Conservation (phyloP, 2,888 invertebrate species). For the Heteromurus nitidus region DNA sequence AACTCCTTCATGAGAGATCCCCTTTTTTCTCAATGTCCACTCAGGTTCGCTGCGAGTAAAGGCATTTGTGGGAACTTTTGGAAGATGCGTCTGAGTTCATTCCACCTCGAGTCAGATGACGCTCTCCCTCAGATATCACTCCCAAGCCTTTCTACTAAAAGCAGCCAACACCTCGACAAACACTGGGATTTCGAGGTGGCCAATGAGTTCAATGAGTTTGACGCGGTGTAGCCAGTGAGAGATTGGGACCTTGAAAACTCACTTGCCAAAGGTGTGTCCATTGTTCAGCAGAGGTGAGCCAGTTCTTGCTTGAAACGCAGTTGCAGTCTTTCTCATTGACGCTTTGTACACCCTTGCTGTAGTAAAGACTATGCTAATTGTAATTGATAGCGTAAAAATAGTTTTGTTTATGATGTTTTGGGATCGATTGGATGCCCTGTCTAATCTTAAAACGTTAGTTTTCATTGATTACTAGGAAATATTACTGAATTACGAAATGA, state of each 20-base stretch:
- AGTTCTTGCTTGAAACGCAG: background rate
- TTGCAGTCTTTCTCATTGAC: no score
- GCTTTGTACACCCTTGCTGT: no score
- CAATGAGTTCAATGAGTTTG: conserved; percentile 15
- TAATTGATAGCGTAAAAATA: no score
- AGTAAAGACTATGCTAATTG: no score
- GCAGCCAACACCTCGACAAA: conserved; percentile 26
- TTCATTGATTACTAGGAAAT: no score
- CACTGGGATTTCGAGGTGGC: conserved; percentile 7
- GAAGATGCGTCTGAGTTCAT: conserved; percentile 47
- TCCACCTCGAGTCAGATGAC: conserved; percentile 36
- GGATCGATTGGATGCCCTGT: no score
- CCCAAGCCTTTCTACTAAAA: conserved; percentile 22
- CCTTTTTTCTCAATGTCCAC: conserved; percentile 42
- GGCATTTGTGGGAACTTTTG: conserved; percentile 66
- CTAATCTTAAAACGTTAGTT: no score
- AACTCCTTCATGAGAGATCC: conserved; percentile 23
- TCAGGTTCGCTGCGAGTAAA: conserved; percentile 47
- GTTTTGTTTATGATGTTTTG: no score
- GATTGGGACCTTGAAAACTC: conserved; percentile 54
- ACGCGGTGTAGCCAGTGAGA: background rate
- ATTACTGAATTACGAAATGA: no score
- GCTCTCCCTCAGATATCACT: conserved; percentile 8
- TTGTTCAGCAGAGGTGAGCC: conserved; percentile 54
- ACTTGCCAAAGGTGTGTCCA: conserved; percentile 51